These are phyloP conservation scores for Cataglyphis livida DNA, from an alignment of 2,888 invertebrate genomes.

Conservation along the genomic window DNA sequence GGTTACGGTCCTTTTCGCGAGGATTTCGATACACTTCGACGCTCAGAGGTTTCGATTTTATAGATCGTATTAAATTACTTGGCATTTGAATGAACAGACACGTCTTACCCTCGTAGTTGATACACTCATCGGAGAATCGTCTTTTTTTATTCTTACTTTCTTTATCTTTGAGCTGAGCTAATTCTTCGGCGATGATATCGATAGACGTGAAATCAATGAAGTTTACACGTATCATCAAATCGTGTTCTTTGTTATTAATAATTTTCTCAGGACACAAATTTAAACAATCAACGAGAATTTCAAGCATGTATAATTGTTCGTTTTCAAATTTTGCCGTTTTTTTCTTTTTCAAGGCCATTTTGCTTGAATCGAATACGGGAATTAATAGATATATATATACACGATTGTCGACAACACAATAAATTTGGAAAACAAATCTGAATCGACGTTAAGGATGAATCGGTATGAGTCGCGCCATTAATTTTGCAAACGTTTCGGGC, in stretches of 20 bases:
- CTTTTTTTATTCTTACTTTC: constrained; percentile 25
- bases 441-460: constrained; percentile 25
- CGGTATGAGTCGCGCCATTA: constrained; percentile 64
- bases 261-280: constrained; percentile 57
- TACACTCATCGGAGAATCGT: neutral
- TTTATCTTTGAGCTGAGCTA: neutral
- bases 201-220: constrained; percentile 74
- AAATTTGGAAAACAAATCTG: constrained; percentile 66
- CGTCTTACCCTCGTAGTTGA: constrained; percentile 62
- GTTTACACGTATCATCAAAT: constrained; percentile 54
- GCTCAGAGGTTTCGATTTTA: constrained; percentile 63
- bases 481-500: constrained; percentile 62
- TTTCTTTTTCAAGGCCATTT: constrained; percentile 55
- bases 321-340: neutral
- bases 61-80: constrained; percentile 60
- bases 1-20: neutral
- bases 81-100: constrained; percentile 67
- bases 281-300: constrained; percentile 70
- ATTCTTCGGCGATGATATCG: constrained; percentile 63
- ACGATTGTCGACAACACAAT: constrained; percentile 34
- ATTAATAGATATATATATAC: neutral
- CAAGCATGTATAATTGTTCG: constrained; percentile 73
- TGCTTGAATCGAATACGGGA: neutral
- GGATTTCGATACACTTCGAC: constrained; percentile 58
- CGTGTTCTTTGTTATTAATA: constrained; percentile 16